Evolutionary conservation across 2,888 invertebrate species (phyloP), one percentile per base, ranked within the genome.

Genomic region (Dynastes grantii): DNA sequence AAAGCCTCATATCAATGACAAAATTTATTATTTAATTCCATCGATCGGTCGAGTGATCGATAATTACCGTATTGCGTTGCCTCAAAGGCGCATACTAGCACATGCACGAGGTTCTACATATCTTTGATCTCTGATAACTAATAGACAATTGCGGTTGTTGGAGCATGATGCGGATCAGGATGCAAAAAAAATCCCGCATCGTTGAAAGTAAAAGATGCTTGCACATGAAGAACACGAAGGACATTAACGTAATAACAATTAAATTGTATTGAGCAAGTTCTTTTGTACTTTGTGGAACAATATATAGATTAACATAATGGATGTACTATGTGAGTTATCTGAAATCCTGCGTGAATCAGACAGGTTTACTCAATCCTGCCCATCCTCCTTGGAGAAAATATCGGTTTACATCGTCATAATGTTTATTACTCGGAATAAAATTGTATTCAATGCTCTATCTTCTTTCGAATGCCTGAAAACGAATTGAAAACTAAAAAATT

Each of bases 301-400:
- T 73, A 73, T 58, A 73, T 73, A 73, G 73, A 73, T 73, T 73
- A 73, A 73, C 73, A 58, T 73, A 73, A 73, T 53, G 68, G 11
- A 63, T 49, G 37, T 16, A 70, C 45, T 70, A 58, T 40, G 73
- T 73, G 58, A 37, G 49, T 71, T 58, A 37, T 37, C 71, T 71
- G 16, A 5, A 71, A 71, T 71, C 55, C 71, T 37, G 71, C 70
- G 70, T 55, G 58, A 71, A 55, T 55, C 71, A 29, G 37, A 11
- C 58, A 37, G 22, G 58, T 40, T 73, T 55, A 61, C 16, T 58
- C 58, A 61, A 73, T 40, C 73, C 58, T 73, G 73, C 73, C 73
- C 55, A 58, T 55, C 73, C 73, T 73, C n/a, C 9, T 73, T 40
- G 37, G 22, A 37, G 27, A 73, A 53, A 16, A 73, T 58, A 16